Evolutionary conservation across 2,113 vertebrate species (phyloP).

Genomic region (Indicator maculatus): DNA sequence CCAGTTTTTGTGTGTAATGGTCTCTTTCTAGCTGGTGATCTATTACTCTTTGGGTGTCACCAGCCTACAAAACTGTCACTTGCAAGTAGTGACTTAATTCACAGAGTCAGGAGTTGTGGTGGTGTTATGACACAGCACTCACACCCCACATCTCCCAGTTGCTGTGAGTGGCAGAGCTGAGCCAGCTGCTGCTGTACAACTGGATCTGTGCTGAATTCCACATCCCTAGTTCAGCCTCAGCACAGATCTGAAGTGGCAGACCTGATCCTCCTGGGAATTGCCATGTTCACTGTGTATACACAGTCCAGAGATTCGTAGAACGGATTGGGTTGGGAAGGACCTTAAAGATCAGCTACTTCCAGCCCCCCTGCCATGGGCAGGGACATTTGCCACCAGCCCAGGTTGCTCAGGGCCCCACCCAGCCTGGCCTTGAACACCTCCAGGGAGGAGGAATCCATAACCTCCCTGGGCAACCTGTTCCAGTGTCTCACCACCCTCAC

Average conservation of each 20-base stretch:
- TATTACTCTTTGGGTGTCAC: neutral
- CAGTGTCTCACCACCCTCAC: no score
- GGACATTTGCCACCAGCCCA: no score
- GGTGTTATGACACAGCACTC: neutral
- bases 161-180: neutral
- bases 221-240: neutral
- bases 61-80: neutral
- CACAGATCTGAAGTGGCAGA: neutral
- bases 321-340: no score
- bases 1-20: neutral
- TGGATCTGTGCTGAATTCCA: neutral
- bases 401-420: no score
- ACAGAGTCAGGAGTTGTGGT: neutral
- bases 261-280: neutral
- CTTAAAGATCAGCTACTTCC: no score
- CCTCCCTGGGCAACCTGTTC: no score
- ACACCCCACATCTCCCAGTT: neutral
- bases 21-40: neutral
- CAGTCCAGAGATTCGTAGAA: no score
- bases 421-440: no score
- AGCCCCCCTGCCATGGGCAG: no score
- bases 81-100: neutral
- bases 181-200: neutral
- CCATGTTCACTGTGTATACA: neutral
- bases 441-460: no score